Evolutionary conservation across 1,140 invertebrate species (phyloP).

Genomic region (Lepeophtheirus salmonis): DNA sequence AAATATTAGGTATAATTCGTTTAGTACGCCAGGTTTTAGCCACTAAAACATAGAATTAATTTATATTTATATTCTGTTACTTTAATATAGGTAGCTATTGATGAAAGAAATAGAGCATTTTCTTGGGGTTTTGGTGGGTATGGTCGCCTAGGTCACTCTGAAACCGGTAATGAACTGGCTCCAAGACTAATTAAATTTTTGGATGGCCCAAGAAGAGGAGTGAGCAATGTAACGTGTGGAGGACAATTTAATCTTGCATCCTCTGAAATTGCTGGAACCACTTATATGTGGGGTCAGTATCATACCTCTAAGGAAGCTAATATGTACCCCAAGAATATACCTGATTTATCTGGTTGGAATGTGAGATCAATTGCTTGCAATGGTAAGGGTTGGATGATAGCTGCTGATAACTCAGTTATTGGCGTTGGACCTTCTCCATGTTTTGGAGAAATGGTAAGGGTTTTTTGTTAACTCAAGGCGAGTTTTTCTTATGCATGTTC

Average conservation of each 20-base stretch:
- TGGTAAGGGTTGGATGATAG: slow-evolving; percentile 48
- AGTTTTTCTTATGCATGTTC: slow-evolving; percentile 15
- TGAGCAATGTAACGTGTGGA: slow-evolving; percentile 27
- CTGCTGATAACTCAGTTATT: slow-evolving; percentile 70
- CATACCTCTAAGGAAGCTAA: slow-evolving; percentile 78
- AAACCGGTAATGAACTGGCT: slow-evolving; percentile 72
- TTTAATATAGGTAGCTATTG: slow-evolving; percentile 47
- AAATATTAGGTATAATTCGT: not conserved
- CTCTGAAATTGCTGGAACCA: slow-evolving; percentile 27
- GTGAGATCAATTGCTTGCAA: slow-evolving; percentile 52
- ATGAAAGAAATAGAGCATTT: slow-evolving; percentile 63
- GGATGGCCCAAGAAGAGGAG: slow-evolving; percentile 57
- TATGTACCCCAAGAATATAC: slow-evolving; percentile 86
- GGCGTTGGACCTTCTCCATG: slow-evolving; percentile 75
- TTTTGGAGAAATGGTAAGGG: slow-evolving; percentile 61
- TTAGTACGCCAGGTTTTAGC: not conserved
- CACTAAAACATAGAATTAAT: not conserved
- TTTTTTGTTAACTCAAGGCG: not conserved
- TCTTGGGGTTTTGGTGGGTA: slow-evolving; percentile 90
- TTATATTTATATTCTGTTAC: not conserved
- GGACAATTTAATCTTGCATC: slow-evolving; percentile 17
- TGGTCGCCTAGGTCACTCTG: slow-evolving; percentile 71
- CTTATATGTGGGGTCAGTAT: slow-evolving; percentile 71
- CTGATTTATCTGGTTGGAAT: slow-evolving; percentile 46
- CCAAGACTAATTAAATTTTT: slow-evolving; percentile 74